Evolutionary conservation across 2,113 vertebrate species (phyloP).

Genomic region (Urocynchramus pylzowi): DNA sequence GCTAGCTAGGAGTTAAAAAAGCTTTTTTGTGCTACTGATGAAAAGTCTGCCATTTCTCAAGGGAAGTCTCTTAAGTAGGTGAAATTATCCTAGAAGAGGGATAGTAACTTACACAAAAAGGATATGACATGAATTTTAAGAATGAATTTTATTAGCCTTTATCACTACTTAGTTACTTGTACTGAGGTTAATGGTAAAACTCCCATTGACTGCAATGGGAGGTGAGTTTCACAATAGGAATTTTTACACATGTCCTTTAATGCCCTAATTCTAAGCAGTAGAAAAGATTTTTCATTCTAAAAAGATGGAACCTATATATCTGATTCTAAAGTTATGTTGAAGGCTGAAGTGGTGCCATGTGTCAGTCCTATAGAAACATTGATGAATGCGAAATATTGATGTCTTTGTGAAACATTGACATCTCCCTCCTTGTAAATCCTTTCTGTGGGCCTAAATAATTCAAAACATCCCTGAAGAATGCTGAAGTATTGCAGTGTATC

Average conservation of each 20-base stretch:
- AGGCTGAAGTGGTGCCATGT: neutral
- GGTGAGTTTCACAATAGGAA: neutral
- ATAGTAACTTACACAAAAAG: neutral
- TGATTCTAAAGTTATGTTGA: neutral
- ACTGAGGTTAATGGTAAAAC: neutral
- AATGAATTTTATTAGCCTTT: slow-evolving; percentile 1
- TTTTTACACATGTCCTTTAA: neutral
- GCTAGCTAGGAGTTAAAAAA: neutral
- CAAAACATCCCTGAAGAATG: neutral
- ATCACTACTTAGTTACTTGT: neutral
- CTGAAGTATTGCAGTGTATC: neutral
- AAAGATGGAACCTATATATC: neutral
- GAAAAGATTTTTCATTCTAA: neutral
- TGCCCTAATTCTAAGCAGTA: neutral
- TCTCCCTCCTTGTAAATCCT: neutral
- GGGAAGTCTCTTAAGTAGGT: slow-evolving; percentile 14
- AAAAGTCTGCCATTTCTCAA: neutral
- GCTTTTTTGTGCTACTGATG: neutral
- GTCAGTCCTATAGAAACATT: neutral
- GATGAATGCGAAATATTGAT: neutral
- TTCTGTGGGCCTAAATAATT: neutral
- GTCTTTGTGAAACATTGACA: neutral
- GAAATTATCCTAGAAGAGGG: neutral
- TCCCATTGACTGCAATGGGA: neutral
- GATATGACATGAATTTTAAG: neutral